A percentile compares a stretch with the other conserved stretches of the same genome.
Evolutionary conservation across 1,140 invertebrate species (phyloP).

Genomic region (Trinorchestia longiramus): DNA sequence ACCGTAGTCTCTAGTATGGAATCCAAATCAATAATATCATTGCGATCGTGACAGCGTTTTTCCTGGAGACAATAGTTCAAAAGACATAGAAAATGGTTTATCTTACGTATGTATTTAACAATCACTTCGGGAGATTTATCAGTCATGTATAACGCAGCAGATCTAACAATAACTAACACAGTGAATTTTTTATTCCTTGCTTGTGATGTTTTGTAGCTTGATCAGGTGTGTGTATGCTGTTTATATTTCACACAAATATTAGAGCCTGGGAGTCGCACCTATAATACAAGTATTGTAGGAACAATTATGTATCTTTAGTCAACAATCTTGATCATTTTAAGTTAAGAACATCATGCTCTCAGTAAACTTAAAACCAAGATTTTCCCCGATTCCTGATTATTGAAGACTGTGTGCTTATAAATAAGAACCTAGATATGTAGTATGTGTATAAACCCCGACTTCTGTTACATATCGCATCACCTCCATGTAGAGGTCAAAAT

Average conservation of each 20-base stretch:
- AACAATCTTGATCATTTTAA: not conserved
- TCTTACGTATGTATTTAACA: not conserved
- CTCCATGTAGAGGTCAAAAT: not conserved
- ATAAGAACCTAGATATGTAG: not conserved
- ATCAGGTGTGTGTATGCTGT: too few relatives aligned
- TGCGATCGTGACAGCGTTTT: too few relatives aligned
- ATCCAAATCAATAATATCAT: too few relatives aligned
- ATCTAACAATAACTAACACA: too few relatives aligned
- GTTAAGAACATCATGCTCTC: not conserved
- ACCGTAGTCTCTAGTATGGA: too few relatives aligned
- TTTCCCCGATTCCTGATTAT: not conserved
- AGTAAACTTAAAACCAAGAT: not conserved
- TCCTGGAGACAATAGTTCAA: too few relatives aligned
- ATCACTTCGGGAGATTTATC: not conserved
- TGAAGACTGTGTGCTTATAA: not conserved
- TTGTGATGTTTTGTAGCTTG: too few relatives aligned
- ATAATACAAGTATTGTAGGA: not conserved
- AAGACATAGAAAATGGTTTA: not conserved
- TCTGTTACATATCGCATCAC: not conserved
- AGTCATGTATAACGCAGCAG: too few relatives aligned
- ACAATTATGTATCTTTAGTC: not conserved
- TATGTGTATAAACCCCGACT: not conserved
- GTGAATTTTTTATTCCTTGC: too few relatives aligned
- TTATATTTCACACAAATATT: not conserved
- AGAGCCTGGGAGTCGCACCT: not conserved